Percentiles rank a stretch among this genome's conserved stretches.
These are phyloP conservation scores for Acinonyx jubatus DNA, from an alignment of 2,113 vertebrate species.

Conservation along the genomic window DNA sequence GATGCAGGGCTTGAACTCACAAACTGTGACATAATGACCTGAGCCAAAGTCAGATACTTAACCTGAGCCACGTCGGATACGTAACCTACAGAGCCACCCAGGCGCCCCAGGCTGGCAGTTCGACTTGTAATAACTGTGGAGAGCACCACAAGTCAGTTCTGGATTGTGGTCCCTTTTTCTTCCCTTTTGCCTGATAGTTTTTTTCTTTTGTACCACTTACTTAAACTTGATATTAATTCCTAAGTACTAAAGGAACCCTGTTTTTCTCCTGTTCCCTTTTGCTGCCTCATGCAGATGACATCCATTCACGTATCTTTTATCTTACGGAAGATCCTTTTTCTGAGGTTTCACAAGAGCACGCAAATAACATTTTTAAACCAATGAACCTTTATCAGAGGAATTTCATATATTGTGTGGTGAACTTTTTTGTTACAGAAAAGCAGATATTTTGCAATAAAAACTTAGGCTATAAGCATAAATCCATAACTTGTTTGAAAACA, in stretches of 20 bases:
- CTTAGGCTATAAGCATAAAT: not conserved
- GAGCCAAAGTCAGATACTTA: no score
- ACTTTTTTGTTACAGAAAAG: not conserved
- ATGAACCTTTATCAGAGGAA: not conserved
- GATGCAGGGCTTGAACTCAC: no score
- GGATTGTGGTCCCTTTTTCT: not conserved
- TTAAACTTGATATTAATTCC: not conserved
- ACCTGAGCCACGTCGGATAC: no score
- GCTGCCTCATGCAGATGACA: not conserved
- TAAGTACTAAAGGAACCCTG: not conserved
- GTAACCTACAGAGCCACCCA: no score
- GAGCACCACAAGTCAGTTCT: not conserved
- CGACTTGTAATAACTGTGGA: rapidly evolving
- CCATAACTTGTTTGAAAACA: not conserved
- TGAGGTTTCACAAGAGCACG: no score
- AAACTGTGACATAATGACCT: no score
- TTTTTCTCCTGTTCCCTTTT: not conserved
- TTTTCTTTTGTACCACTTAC: not conserved
- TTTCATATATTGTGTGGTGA: not conserved
- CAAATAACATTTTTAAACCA: not conserved
- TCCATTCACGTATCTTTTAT: not conserved
- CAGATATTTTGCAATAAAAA: not conserved
- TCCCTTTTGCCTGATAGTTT: not conserved
- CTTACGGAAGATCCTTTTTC: not conserved
- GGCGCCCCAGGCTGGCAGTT: no score